These are phyloP conservation scores for Trididemnum nubilum DNA, from an alignment of 23 tunicate genomes.

Conservation along the genomic window DNA sequence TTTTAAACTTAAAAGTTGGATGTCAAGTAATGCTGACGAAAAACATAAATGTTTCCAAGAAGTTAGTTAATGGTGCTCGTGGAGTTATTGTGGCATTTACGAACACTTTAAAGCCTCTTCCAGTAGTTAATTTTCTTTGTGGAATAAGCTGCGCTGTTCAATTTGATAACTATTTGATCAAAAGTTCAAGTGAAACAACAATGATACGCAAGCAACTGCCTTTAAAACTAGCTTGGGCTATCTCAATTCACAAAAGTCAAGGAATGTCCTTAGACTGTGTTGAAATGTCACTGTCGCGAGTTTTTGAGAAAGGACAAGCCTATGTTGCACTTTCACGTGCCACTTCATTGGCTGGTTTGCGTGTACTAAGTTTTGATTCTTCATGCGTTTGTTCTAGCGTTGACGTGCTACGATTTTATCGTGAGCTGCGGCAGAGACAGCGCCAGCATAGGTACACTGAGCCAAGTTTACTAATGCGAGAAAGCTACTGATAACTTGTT, in stretches of 20 bases:
- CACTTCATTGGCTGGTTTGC: slow-evolving; percentile 64
- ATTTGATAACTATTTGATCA: slow-evolving; percentile 61
- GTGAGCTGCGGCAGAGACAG: slow-evolving; percentile 56
- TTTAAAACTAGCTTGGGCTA: slow-evolving; percentile 94
- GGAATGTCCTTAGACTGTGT: slow-evolving; percentile 97
- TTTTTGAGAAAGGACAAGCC: slow-evolving; percentile 94
- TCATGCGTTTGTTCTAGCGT: slow-evolving; percentile 70
- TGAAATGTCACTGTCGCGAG: slow-evolving; percentile 83
- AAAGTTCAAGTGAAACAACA: slow-evolving; percentile 54
- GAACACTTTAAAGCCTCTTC: slow-evolving; percentile 37
- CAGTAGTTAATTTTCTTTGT: slow-evolving; percentile 64
- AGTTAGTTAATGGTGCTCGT: slow-evolving; percentile 95
- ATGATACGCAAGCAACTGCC: slow-evolving; percentile 84
- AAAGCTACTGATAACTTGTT: neutral
- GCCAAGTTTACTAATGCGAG: neutral
- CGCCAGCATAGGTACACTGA: too few relatives aligned
- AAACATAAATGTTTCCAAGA: slow-evolving; percentile 68
- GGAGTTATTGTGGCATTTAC: slow-evolving; percentile 77
- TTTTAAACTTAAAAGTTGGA: slow-evolving; percentile 64
- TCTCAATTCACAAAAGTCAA: slow-evolving; percentile 94
- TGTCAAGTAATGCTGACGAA: slow-evolving; percentile 96
- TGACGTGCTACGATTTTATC: slow-evolving; percentile 79
- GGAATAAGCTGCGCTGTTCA: slow-evolving; percentile 39
- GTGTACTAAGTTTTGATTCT: slow-evolving; percentile 67
- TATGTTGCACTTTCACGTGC: slow-evolving; percentile 97